Percentiles rank a stretch among this genome's conserved stretches.
Evolutionary conservation across 2,113 vertebrate species (phyloP).

Genomic region (Turdus rufiventris): DNA sequence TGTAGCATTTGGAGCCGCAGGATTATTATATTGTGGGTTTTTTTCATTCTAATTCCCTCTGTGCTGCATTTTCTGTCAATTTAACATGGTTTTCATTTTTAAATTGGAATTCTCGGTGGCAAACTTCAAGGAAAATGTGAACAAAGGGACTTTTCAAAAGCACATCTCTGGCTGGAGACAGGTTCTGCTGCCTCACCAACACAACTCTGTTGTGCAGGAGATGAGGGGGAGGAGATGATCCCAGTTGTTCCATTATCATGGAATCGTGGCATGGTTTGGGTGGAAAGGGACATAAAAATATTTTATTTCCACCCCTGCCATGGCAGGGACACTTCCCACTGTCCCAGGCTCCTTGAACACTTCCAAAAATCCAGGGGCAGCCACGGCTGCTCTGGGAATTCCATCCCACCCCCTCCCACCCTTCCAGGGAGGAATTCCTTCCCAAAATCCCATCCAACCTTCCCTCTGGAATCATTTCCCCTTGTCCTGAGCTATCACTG

Average conservation of each 20-base stretch:
- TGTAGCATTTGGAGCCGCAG: not conserved
- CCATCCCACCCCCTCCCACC: not conserved
- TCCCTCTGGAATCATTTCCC: not conserved
- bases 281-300: not conserved
- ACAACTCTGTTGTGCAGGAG: not conserved
- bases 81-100: not conserved
- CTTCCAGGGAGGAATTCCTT: not conserved
- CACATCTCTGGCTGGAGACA: not conserved
- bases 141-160: not conserved
- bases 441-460: accelerated
- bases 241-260: not conserved
- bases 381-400: not conserved
- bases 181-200: not conserved
- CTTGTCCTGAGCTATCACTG: not conserved
- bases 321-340: not conserved
- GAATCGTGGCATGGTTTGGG: not conserved
- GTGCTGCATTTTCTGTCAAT: not conserved
- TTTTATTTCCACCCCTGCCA: not conserved
- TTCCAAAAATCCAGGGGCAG: not conserved
- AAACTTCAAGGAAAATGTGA: not conserved
- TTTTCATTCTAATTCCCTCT: not conserved
- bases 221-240: not conserved
- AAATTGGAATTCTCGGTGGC: not conserved
- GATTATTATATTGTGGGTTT: not conserved
- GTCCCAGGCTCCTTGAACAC: not conserved